Conservation (phyloP, 2,888 invertebrate species). For the Megastigmus dorsalis region DNA sequence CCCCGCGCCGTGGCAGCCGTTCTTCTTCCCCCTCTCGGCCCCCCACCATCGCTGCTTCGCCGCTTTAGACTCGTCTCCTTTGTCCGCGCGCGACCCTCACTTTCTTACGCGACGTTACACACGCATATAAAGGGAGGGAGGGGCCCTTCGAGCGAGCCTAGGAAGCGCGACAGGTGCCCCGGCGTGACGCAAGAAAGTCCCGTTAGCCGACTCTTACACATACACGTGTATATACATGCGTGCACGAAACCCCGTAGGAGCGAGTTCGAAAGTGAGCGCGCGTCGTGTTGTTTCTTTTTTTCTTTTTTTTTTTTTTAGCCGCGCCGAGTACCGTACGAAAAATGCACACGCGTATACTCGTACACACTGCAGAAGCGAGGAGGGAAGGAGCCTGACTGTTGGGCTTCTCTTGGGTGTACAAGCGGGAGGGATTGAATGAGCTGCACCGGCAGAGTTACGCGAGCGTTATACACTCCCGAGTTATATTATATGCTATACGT, state of each 20-base stretch:
- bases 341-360: slow-evolving; percentile 5
- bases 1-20: background rate
- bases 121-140: too few species aligned
- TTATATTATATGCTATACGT: too few species aligned
- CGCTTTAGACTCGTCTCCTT: too few species aligned
- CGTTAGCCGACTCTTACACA: slow-evolving; percentile 16
- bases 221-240: background rate
- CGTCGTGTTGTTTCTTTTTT: background rate
- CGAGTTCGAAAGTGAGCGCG: slow-evolving; percentile 51
- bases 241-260: background rate
- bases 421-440: too few species aligned
- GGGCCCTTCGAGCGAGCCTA: slow-evolving; percentile 28
- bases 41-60: too few species aligned
- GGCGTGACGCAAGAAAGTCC: slow-evolving; percentile 49
- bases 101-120: slow-evolving; percentile 11
- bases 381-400: too few species aligned
- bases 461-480: too few species aligned
- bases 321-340: slow-evolving; percentile 38
- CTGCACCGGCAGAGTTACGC: too few species aligned
- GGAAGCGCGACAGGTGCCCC: slow-evolving; percentile 27
- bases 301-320: background rate
- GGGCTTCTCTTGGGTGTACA: too few species aligned
- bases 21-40: background rate
- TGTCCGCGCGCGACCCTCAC: slow-evolving; percentile 37
- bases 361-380: too few species aligned